These are phyloP conservation scores for Takifugu bimaculatus DNA, from an alignment of 2,113 vertebrate genomes.

Conservation along the genomic window DNA sequence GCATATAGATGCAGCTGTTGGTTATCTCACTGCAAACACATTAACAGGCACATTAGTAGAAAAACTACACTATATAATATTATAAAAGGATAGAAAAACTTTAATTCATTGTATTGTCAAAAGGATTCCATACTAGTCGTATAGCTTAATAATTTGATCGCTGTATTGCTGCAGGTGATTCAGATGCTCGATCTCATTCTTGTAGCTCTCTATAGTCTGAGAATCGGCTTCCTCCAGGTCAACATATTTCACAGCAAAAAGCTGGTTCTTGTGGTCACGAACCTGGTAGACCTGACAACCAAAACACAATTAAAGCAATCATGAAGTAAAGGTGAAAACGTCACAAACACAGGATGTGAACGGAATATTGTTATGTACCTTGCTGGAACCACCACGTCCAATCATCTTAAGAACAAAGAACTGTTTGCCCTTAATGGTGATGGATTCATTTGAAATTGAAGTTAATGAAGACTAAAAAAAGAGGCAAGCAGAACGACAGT, in stretches of 20 bases:
- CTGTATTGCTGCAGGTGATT: constrained; percentile 91
- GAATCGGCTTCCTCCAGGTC: constrained; percentile 89
- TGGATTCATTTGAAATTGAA: constrained; percentile 79
- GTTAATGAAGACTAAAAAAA: constrained; percentile 73
- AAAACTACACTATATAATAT: no score
- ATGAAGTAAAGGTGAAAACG: neutral
- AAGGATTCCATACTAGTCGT: constrained; percentile 84
- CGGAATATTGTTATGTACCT: constrained; percentile 68
- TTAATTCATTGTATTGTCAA: no score
- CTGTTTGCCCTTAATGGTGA: constrained; percentile 84
- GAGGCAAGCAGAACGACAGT: neutral
- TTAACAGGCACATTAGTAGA: neutral
- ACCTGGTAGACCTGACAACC: constrained; percentile 90
- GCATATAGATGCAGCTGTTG: constrained; percentile 89
- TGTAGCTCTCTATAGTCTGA: constrained; percentile 90
- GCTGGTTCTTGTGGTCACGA: constrained; percentile 87
- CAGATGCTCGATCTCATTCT: constrained; percentile 94
- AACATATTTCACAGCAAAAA: constrained; percentile 92
- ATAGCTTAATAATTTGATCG: constrained; percentile 95
- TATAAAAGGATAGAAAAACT: no score
- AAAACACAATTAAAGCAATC: neutral
- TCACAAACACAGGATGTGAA: neutral
- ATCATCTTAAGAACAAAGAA: constrained; percentile 93
- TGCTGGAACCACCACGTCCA: constrained; percentile 94
- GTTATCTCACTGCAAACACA: constrained; percentile 85